Evolutionary conservation across 2,113 vertebrate species (phyloP), one percentile per base, ranked within the genome.

Genomic region (Poeciliopsis retropinna): DNA sequence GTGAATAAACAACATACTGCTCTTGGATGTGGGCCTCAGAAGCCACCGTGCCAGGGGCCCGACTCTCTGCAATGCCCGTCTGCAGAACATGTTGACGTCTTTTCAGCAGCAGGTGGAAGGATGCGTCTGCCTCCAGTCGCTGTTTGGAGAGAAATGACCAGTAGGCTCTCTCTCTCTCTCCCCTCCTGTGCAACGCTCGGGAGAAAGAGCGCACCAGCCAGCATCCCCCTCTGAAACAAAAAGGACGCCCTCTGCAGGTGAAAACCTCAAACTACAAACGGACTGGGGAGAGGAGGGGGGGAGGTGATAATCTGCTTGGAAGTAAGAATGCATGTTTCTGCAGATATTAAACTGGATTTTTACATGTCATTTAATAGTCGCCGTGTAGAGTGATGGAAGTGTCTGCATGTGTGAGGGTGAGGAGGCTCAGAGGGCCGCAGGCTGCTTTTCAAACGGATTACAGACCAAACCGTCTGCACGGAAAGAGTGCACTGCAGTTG

Each of bases 61-160:
- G 71, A 97, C 78, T 41, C 91, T 93, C 91, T 92, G 95, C 88
- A 91, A 95, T 60, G 94, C 94, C 28, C 92, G 91, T 84, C 95
- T 93, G 90, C 94, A 95, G 75, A 96, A 92, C 73, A 94, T 95
- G 91, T 94, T 0, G 51, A 70, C 70, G 39, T 57, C 67, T 47
- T 25, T 17, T 69, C 1, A 0, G 60, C 29, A 0, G 51, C 75
- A 78, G 72, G 25, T 32, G 3, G 64, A 31, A 1, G 27, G 3
- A 57, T 39, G 63, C 13, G 81, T 41, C 73, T n/a, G 62, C 25
- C 37, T 66, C 34, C 82, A 2, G 62, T 60, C 41, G 78, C 25
- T 67, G 75, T 57, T 57, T 75, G 51, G 39, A 66, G 62, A 66
- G 65, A 32, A 66, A 14, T 29, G 80, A 80, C 54, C 13, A 37